A percentile compares a stretch with the other conserved stretches of the same genome.
These are phyloP conservation scores for Orientallactaga bullata DNA, from an alignment of 2,113 vertebrate species.

Conservation along the genomic window DNA sequence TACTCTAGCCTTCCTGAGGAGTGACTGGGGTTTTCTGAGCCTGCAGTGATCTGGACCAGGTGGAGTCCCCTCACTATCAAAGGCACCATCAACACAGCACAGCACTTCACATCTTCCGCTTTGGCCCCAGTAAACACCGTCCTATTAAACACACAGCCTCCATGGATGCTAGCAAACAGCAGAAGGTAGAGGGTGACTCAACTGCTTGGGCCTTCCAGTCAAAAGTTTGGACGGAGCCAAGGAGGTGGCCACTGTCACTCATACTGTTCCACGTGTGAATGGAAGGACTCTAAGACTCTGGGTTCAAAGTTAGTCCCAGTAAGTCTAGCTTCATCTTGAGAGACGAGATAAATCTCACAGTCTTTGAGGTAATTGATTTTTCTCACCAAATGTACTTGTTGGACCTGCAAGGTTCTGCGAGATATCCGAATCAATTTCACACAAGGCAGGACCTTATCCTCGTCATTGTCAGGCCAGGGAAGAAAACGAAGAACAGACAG, in stretches of 20 bases:
- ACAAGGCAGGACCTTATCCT: not conserved
- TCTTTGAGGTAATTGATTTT: not conserved
- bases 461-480: not conserved
- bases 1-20: not conserved
- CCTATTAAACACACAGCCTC: not conserved
- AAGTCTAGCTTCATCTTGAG: not conserved
- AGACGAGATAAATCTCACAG: not conserved
- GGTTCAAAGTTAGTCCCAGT: not conserved
- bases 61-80: not conserved
- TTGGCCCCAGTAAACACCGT: not conserved
- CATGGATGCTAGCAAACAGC: not conserved
- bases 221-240: not conserved
- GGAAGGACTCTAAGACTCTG: not conserved
- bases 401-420: not conserved
- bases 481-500: not conserved
- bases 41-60: not conserved
- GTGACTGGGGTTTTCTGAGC: not conserved
- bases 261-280: not conserved
- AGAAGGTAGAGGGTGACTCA: not conserved
- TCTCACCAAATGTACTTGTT: not conserved
- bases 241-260: not conserved
- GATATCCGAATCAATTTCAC: not conserved
- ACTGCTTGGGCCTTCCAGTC: not conserved
- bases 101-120: not conserved
- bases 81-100: not conserved